Base-by-base conservation (phyloP, 2,888 invertebrate species). In the Lasius platythorax region DNA sequence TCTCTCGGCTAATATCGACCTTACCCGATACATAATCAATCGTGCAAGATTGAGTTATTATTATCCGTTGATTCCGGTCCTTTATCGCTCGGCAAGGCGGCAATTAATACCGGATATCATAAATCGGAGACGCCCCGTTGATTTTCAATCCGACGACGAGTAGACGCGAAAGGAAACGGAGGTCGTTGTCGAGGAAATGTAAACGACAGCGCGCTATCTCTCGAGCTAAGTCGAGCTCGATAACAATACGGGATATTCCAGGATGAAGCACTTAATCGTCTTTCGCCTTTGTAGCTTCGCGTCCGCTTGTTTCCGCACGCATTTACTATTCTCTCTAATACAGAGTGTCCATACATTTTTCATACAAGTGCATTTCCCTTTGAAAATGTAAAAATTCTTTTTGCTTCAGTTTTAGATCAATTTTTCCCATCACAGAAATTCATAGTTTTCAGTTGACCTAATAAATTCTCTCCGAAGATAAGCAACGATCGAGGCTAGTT, bases 151-250 rank as follows among this genome's bases (percentile, higher is more conserved):
- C 23, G 30, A n/a, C 18, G 43, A 12, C 50, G n/a, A 50, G 18
- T 23, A n/a, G 12, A 33, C n/a, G 15, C 11, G 9, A 15, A 9
- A 15, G 37, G 28, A 73, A 73, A 40, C 23, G 61, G 12, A 74
- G 40, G 40, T 43, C 30, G 28, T 63, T n/a, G 63, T 74, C 30
- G 30, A 74, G 73, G 40, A 63, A 74, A 63, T 74, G 74, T 61
- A 74, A 43, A 43, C 43, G 74, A 74, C n/a, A 74, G 12, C 8
- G 18, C 46, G n/a, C 11, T 74, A 63, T 73, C 58, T 40, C 37
- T 73, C 12, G 28, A 18, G n/a, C 18, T 74, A 63, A 30, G 63
- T 61, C 61, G 28, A 23, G 23, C 15, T 12, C 2, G 56, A 73
- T 58, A 58, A 72, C 33, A 33, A 37, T 58, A 28, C 11, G 37